Conservation (phyloP, 23 tunicate genomes). For the Aplidium turbinatum region DNA sequence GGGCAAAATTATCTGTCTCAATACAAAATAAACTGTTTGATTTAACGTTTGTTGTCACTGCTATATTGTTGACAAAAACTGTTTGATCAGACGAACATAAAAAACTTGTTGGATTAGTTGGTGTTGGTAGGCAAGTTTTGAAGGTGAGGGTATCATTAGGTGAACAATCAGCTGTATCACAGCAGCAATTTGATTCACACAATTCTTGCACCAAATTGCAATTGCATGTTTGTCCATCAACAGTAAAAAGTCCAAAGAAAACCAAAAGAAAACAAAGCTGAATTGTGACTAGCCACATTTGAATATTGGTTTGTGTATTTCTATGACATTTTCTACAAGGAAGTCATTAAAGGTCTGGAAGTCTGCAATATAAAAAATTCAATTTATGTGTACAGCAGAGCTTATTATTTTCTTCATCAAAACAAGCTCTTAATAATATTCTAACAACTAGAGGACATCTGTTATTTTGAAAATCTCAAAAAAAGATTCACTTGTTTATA, state of each 20-base stretch:
- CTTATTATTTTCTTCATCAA: too few species aligned
- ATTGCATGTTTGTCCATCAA: not conserved
- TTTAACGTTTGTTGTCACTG: constrained; percentile 15
- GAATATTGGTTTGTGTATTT: too few species aligned
- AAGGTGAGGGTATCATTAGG: constrained; percentile 39
- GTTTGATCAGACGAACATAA: constrained; percentile 44
- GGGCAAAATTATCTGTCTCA: constrained; percentile 45
- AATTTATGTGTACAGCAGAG: too few species aligned
- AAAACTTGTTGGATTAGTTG: constrained; percentile 11
- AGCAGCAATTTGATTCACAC: constrained; percentile 89
- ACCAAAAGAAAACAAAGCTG: not conserved
- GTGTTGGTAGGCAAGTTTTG: constrained; percentile 34
- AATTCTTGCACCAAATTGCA: constrained; percentile 46
- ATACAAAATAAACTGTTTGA: constrained; percentile 72
- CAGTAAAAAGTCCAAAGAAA: not conserved
- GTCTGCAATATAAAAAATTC: too few species aligned
- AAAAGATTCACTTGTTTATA: too few species aligned
- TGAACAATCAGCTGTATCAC: constrained; percentile 62
- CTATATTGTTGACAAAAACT: constrained; percentile 58
- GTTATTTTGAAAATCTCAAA: too few species aligned
- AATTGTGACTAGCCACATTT: too few species aligned
- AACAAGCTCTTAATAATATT: too few species aligned
- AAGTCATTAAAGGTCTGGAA: too few species aligned
- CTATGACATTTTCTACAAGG: too few species aligned
- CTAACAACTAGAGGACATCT: too few species aligned